Conservation (phyloP, 2,113 vertebrate species). For the Lipophrys pholis region DNA sequence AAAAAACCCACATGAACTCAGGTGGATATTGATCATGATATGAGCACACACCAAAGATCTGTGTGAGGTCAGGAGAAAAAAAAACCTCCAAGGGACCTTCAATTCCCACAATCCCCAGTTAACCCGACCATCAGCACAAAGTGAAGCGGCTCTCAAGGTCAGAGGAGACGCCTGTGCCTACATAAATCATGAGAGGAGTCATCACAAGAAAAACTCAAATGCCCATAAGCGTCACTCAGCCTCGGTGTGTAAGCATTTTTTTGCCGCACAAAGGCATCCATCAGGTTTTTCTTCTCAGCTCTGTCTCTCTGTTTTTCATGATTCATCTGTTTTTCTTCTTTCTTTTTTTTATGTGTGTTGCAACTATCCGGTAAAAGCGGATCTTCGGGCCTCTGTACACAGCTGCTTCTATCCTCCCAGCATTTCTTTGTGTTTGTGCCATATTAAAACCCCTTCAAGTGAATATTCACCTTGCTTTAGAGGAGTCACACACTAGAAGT, state of each 20-base stretch:
- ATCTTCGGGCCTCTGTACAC: constrained; percentile 13
- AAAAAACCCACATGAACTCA: constrained; percentile 70
- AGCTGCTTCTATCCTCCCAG: constrained; percentile 37
- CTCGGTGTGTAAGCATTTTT: constrained; percentile 68
- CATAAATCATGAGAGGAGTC: constrained; percentile 83
- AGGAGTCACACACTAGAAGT: constrained; percentile 19
- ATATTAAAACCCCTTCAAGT: constrained; percentile 33
- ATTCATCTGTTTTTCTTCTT: constrained; percentile 56
- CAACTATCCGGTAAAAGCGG: constrained; percentile 23
- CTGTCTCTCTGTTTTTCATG: constrained; percentile 49
- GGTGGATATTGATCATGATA: constrained; percentile 80
- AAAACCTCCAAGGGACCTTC: constrained; percentile 63
- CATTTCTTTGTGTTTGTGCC: constrained; percentile 28
- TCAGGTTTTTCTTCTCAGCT: constrained; percentile 36
- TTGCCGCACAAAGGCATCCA: constrained; percentile 58
- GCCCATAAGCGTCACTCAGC: constrained; percentile 72
- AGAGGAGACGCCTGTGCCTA: constrained; percentile 77
- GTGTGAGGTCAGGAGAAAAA: constrained; percentile 70
- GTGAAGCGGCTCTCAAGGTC: constrained; percentile 80
- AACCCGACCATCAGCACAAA: constrained; percentile 83
- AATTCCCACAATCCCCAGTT: constrained; percentile 80
- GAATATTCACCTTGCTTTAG: constrained; percentile 35
- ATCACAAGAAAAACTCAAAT: constrained; percentile 75
- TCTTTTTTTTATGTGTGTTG: constrained; percentile 49
- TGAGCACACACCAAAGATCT: constrained; percentile 59